Evolutionary conservation across 2,888 invertebrate species (phyloP), one percentile per base, ranked within the genome.

Genomic region (Rhamphomyia laevipes): DNA sequence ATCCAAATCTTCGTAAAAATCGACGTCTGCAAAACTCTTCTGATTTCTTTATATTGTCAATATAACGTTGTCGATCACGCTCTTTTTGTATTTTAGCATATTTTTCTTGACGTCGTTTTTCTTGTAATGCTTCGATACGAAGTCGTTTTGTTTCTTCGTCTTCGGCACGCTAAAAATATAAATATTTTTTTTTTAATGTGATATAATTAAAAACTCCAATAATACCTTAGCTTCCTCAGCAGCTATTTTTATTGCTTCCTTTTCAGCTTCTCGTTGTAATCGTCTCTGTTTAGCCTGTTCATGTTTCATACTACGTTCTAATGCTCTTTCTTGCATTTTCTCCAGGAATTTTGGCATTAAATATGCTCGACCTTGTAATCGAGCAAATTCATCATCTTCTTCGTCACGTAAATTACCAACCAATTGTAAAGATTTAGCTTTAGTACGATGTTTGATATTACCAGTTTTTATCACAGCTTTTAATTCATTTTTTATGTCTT

Each of bases 321-420:
- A 65, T 0, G 85, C 84, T 51, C 84, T 74, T 49, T 81, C 78
- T 59, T 86, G 82, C 83, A 86, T 84, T 63, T 81, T 75, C 62
- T 78, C 75, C 42, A 86, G 62, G 61, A 86, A 81, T 62, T 78
- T 80, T 4, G 86, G 85, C 35, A 80, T 77, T 10, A 66, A 50
- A 50, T 69, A 46, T 0, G 69, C 63, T 49, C 58, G 65, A 12
- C 70, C 70, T 48, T 65, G 66, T 1, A 70, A 52, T 3, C 61
- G 55, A 7, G 61, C 58, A 21, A 63, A 55, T 42, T 65, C 63
- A 13, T 63, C 60, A n/a, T 66, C 66, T 31, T 67, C 67, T 0
- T 61, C 59, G 51, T 68, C 68, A 2, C 63, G 64, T 4, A 69
- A 53, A 50, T 63, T 65, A 16, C 64, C 68, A 38, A 67, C 65